A percentile compares a stretch with the other conserved stretches of the same genome.
These are phyloP conservation scores for Sphenodon punctatus DNA, from an alignment of 2,797 vertebrate species.

Conservation along the genomic window DNA sequence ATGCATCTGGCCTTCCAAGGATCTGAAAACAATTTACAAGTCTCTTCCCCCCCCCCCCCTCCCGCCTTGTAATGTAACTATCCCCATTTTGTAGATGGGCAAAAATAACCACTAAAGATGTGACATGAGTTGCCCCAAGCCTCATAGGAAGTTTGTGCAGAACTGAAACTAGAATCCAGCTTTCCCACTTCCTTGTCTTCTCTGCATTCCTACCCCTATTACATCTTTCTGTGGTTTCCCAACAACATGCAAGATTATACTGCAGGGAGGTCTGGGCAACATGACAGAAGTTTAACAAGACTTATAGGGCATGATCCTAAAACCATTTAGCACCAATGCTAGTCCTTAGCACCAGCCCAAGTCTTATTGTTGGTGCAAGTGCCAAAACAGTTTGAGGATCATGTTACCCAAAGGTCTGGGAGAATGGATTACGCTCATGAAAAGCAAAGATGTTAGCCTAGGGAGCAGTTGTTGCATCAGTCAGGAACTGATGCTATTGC, in stretches of 20 bases:
- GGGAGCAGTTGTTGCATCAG: constrained; percentile 26
- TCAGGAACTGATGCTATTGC: not conserved
- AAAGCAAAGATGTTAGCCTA: no score
- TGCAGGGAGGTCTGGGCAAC: not conserved
- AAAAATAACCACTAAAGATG: not conserved
- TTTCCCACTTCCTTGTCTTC: not conserved
- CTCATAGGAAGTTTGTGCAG: not conserved
- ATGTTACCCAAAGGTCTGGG: no score
- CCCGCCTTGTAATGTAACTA: not conserved
- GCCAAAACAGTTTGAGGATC: no score
- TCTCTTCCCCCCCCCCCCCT: not conserved
- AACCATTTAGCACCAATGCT: no score
- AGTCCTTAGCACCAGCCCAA: no score
- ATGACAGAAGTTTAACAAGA: not conserved
- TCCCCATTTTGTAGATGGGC: not conserved
- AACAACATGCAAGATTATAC: not conserved
- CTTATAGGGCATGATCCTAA: not conserved
- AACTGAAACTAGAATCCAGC: not conserved
- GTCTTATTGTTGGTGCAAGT: no score
- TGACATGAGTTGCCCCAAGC: constrained; percentile 10
- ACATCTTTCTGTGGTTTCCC: not conserved
- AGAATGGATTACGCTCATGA: no score
- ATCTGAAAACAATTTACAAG: not conserved
- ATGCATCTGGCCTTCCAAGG: not conserved
- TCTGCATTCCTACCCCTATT: constrained; percentile 3